Evolutionary conservation across 2,888 invertebrate genomes (phyloP), one percentile per base, ranked within the genome.

Genomic region (Cyclophora punctaria): DNA sequence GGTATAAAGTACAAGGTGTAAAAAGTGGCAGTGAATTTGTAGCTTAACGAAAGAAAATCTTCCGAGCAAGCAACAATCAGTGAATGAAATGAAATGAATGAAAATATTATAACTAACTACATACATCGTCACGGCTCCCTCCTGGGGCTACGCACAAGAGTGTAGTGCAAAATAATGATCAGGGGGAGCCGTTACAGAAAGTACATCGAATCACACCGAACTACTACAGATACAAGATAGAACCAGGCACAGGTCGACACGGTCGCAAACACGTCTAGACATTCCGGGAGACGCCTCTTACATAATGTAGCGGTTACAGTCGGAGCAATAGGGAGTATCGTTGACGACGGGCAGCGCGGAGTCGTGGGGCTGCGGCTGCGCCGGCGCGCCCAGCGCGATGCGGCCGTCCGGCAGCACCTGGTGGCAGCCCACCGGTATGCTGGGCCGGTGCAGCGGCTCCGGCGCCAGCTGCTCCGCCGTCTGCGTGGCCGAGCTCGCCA

Each of bases 281-380:
- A 86, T 80, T 76, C 79, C 71, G 70, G 66, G 69, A 69, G 73
- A 68, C 76, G 83, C 84, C 89, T 93, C 94, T 94, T 93, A 96
- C 96, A 94, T 93, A 83, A 96, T 95, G 76, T 93, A 91, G 83
- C 94, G 92, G 87, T 94, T 95, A 90, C 97, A 97, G 75, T 94
- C 94, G 75, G 92, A 92, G 90, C 97, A 97, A 81, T 90, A 88
- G 54, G 92, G 92, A 64, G 90, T 87, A 73, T 90, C 86, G 86
- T 85, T 82, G 82, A 90, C 86, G 69, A 89, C 80, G 60, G 83
- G 82, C 68, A 76, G 78, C 56, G 73, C 64, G 59, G 72, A 78
- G 58, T 71, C 64, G 53, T 67, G 67, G 53, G 70, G 71, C 66
- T 69, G 75, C 53, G 71, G 68, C 44, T 75, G 74, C 7, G 74